Evolutionary conservation across 1,140 invertebrate species (phyloP).

Genomic region (Campodea augens): DNA sequence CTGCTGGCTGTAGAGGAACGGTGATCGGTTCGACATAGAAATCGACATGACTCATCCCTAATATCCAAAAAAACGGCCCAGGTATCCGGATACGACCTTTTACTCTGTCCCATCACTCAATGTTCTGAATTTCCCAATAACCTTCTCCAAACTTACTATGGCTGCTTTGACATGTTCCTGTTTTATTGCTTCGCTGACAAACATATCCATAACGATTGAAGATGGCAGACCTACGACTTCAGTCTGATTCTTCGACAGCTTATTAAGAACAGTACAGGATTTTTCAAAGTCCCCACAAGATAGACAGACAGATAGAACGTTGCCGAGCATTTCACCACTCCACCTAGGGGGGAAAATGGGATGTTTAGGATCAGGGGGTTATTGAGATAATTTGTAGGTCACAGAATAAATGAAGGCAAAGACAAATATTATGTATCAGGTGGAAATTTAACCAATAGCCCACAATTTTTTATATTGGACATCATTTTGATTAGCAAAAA

Average conservation of each 20-base stretch:
- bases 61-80: too few species aligned
- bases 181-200: too few species aligned
- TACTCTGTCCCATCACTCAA: too few species aligned
- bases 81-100: too few species aligned
- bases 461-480: slow-evolving; percentile 16
- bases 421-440: slow-evolving; percentile 7
- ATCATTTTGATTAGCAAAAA: neutral
- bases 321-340: slow-evolving; percentile 34
- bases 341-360: slow-evolving; percentile 22
- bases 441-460: slow-evolving; percentile 7
- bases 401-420: slow-evolving; percentile 1
- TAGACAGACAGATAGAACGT: slow-evolving; percentile 29
- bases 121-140: too few species aligned
- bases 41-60: too few species aligned
- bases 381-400: neutral
- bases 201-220: too few species aligned
- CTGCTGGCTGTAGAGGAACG: too few species aligned
- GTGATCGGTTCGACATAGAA: too few species aligned
- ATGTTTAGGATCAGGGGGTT: slow-evolving; percentile 14
- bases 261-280: slow-evolving; percentile 27
- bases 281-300: slow-evolving; percentile 28
- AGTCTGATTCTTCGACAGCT: slow-evolving; percentile 28
- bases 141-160: too few species aligned
- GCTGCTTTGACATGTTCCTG: too few species aligned
- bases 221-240: slow-evolving; percentile 34